Conservation (phyloP, 2,888 invertebrate species). For the Patella pellucida region DNA sequence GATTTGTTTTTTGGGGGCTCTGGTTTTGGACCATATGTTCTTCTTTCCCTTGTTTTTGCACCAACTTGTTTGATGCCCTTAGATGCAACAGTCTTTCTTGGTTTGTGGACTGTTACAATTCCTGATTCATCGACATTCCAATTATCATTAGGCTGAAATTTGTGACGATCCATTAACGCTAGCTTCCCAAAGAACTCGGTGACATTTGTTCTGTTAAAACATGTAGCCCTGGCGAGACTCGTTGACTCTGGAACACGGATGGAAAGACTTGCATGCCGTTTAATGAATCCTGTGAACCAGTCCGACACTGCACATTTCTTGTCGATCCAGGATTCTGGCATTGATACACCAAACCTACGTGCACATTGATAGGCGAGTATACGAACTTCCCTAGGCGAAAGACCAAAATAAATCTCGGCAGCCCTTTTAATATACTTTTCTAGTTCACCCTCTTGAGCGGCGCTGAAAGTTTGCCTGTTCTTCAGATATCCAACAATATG, state of each 20-base stretch:
- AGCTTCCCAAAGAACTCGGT: constrained; percentile 32
- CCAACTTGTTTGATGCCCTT: constrained; percentile 36
- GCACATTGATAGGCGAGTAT: constrained; percentile 31
- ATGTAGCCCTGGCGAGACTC: constrained; percentile 33
- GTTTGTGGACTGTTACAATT: constrained; percentile 38
- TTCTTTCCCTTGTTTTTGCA: no score
- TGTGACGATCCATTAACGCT: constrained; percentile 26
- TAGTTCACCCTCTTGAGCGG: background rate
- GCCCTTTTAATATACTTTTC: constrained; percentile 26
- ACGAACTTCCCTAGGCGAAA: constrained; percentile 28
- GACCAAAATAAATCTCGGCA: constrained; percentile 30
- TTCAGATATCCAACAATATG: background rate
- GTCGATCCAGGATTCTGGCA: constrained; percentile 27
- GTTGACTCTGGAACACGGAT: constrained; percentile 31
- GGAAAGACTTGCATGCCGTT: constrained; percentile 29
- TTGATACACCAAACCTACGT: constrained; percentile 19
- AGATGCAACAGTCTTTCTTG: constrained; percentile 24
- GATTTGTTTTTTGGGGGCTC: no score
- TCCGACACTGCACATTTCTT: constrained; percentile 23
- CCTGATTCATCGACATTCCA: constrained; percentile 40
- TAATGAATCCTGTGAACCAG: constrained; percentile 31
- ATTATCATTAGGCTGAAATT: constrained; percentile 24
- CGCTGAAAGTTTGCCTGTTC: constrained; percentile 13
- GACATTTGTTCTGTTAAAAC: constrained; percentile 35
- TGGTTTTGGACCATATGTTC: no score